phyloP scores from a whole-genome alignment of 2,888 invertebrate genomes.

The Euzophera pinguis region DNA sequence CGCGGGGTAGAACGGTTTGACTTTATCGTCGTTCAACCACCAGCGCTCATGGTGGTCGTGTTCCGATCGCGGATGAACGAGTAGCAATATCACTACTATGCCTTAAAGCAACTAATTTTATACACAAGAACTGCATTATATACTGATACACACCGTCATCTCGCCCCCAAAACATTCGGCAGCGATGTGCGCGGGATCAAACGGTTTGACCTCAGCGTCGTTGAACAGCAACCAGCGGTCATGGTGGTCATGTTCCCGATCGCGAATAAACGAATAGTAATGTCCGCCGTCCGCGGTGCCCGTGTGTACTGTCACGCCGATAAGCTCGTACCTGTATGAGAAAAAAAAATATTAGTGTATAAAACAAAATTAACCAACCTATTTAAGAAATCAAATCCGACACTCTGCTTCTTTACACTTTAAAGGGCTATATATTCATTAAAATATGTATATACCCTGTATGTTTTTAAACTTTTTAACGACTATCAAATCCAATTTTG shows the following conservation, averaged over 20 bases:
- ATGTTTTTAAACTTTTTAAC: too few relatives aligned
- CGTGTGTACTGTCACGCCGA: conserved; percentile 97
- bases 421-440: too few relatives aligned
- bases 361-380: not conserved
- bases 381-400: too few relatives aligned
- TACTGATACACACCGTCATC: conserved; percentile 90
- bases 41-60: conserved; percentile 90
- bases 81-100: conserved; percentile 87
- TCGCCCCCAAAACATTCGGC: conserved; percentile 98
- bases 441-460: too few relatives aligned
- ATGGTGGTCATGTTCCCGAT: conserved; percentile 84
- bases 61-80: conserved; percentile 93
- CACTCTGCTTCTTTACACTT: too few relatives aligned
- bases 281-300: conserved; percentile 99
- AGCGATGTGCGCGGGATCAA: conserved; percentile 96
- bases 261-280: conserved; percentile 97
- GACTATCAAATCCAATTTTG: too few relatives aligned
- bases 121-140: too few relatives aligned
- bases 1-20: conserved; percentile 96
- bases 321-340: conserved; percentile 83
- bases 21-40: conserved; percentile 95
- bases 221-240: conserved; percentile 97
- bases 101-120: too few relatives aligned
- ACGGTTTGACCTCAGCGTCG: conserved; percentile 96
- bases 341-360: not conserved